A percentile compares a stretch with the other conserved stretches of the same genome.
Conservation (phyloP, 1,140 invertebrate species). For the Tetramorium parvispinum region DNA sequence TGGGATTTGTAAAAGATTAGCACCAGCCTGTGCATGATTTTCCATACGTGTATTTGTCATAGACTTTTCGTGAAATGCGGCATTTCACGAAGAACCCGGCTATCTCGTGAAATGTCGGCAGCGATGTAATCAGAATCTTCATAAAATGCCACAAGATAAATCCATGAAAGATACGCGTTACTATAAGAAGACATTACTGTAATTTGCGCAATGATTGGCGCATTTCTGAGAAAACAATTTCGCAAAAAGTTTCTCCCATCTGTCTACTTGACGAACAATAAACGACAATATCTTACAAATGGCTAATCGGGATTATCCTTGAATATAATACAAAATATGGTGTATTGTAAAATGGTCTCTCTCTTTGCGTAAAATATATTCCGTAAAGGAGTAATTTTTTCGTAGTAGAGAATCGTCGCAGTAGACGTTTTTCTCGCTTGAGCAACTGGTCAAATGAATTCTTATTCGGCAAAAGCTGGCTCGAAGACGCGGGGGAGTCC, state of each 20-base stretch:
- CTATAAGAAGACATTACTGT: neutral
- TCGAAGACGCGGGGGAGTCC: neutral
- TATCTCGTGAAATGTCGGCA: neutral
- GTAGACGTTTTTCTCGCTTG: neutral
- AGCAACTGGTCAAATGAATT: conserved; percentile 1
- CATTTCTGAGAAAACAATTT: conserved; percentile 23
- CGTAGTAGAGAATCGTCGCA: neutral
- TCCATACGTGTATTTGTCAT: conserved; percentile 4
- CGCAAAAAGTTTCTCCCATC: conserved; percentile 22
- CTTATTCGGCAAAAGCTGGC: neutral
- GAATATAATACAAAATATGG: neutral
- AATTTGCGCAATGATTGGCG: conserved; percentile 8
- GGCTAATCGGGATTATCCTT: neutral
- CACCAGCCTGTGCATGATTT: neutral
- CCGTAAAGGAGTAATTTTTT: neutral
- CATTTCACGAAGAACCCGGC: neutral
- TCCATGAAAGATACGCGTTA: conserved; percentile 1
- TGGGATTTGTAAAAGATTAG: conserved; percentile 29
- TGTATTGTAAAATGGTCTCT: neutral
- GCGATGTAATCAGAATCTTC: conserved; percentile 10
- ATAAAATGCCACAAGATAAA: conserved; percentile 9
- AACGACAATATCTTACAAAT: neutral
- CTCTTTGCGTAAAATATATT: neutral
- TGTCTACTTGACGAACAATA: neutral
- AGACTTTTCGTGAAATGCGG: conserved; percentile 23